phyloP scores from a whole-genome alignment of 2,888 invertebrate genomes.

The Bellardia bayeri region DNA sequence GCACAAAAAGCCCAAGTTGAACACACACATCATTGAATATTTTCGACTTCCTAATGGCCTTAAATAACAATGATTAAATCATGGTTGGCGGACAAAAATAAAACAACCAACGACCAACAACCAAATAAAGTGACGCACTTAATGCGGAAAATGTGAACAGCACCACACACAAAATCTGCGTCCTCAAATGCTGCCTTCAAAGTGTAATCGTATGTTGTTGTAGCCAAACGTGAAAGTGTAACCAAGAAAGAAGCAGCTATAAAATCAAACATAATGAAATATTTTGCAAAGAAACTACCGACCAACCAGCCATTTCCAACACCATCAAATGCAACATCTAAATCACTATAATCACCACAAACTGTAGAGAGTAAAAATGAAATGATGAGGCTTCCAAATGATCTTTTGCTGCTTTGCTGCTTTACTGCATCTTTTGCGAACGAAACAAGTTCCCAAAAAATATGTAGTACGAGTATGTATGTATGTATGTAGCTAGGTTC shows the following conservation, averaged over 20 bases:
- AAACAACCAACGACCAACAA: constrained; percentile 9
- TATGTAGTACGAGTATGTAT: too few species aligned
- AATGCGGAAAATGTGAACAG: constrained; percentile 52
- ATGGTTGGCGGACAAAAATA: not conserved
- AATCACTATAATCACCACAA: constrained; percentile 71
- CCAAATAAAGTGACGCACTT: constrained; percentile 65
- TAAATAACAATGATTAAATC: constrained; percentile 73
- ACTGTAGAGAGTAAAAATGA: constrained; percentile 24
- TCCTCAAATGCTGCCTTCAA: not conserved
- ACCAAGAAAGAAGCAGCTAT: not conserved
- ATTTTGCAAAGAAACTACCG: constrained; percentile 47
- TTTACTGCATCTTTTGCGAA: constrained; percentile 35
- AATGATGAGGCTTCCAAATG: not conserved
- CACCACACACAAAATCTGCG: not conserved
- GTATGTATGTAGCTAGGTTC: too few species aligned
- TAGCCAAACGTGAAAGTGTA: too few species aligned
- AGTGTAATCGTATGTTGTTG: not conserved
- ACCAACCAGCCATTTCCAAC: constrained; percentile 35
- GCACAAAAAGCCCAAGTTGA: not conserved
- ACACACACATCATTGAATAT: constrained; percentile 50
- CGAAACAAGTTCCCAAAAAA: constrained; percentile 65
- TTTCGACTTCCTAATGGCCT: constrained; percentile 72
- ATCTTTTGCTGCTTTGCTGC: too few species aligned
- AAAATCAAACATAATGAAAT: constrained; percentile 47
- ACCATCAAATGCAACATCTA: constrained; percentile 61